phyloP scores from a whole-genome alignment of 2,888 invertebrate species.

The Protophormia terraenovae region DNA sequence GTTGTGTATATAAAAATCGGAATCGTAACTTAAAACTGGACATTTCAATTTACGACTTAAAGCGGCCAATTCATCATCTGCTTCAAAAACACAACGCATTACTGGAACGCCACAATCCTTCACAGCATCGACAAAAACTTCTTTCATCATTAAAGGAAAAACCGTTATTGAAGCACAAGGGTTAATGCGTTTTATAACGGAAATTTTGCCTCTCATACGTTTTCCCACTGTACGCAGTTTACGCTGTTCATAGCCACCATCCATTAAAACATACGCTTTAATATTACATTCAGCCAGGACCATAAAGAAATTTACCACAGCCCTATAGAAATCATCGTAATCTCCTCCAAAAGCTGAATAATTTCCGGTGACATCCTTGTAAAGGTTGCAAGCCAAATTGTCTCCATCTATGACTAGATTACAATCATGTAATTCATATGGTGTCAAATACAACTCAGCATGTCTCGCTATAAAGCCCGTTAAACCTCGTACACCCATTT shows the following conservation, averaged over 20 bases:
- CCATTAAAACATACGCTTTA: slow-evolving; percentile 88
- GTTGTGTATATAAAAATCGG: slow-evolving; percentile 96
- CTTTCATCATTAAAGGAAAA: slow-evolving; percentile 89
- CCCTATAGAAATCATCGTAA: slow-evolving; percentile 88
- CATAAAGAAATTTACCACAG: slow-evolving; percentile 86
- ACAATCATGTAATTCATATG: slow-evolving; percentile 85
- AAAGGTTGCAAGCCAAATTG: slow-evolving; percentile 88
- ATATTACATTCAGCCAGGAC: slow-evolving; percentile 87
- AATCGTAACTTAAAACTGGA: slow-evolving; percentile 95
- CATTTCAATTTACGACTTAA: slow-evolving; percentile 89
- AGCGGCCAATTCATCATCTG: slow-evolving; percentile 93
- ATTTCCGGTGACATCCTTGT: slow-evolving; percentile 84
- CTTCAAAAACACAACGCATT: slow-evolving; percentile 92
- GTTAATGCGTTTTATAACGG: slow-evolving; percentile 83
- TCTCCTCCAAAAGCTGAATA: slow-evolving; percentile 92
- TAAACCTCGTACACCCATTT: slow-evolving; percentile 93
- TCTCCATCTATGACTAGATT: slow-evolving; percentile 91
- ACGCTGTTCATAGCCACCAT: slow-evolving; percentile 88
- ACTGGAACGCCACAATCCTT: slow-evolving; percentile 85
- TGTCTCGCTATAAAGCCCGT: slow-evolving; percentile 89
- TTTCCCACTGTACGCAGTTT: slow-evolving; percentile 86
- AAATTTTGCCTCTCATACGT: slow-evolving; percentile 84
- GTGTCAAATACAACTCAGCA: slow-evolving; percentile 85
- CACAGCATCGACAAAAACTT: slow-evolving; percentile 88
- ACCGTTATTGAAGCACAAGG: slow-evolving; percentile 84